Conservation (phyloP, 2,888 invertebrate species). For the Timandra comae region DNA sequence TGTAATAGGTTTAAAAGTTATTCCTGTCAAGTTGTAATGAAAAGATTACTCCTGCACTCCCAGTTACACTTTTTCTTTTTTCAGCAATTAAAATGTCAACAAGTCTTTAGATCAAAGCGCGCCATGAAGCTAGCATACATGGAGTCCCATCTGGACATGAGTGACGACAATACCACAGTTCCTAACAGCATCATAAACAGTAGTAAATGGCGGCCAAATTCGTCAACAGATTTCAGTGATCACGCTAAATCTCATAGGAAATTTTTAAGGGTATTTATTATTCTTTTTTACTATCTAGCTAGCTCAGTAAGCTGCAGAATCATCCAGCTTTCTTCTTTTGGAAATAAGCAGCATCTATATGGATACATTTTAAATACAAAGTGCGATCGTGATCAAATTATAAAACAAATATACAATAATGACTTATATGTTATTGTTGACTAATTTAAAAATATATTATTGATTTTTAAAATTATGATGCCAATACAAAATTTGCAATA, state of each 20-base stretch:
- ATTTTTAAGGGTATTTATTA: conserved; percentile 59
- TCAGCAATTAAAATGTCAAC: neutral
- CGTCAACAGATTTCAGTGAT: conserved; percentile 20
- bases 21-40: no score
- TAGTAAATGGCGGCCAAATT: conserved; percentile 19
- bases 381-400: no score
- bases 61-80: neutral
- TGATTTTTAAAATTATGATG: neutral
- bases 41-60: neutral
- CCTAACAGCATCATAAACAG: conserved; percentile 19
- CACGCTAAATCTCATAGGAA: conserved; percentile 50
- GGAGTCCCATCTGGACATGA: conserved; percentile 23
- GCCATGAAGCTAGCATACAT: conserved; percentile 18
- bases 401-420: conserved; percentile 2
- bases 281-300: no score
- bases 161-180: conserved; percentile 16
- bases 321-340: no score
- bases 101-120: neutral
- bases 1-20: no score
- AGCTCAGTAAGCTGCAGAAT: no score
- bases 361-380: no score
- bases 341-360: no score
- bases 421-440: neutral
- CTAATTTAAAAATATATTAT: neutral
- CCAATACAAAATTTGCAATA: conserved; percentile 3